Evolutionary conservation across 2,888 invertebrate species (phyloP).

Genomic region (Acanthosoma haemorrhoidale): DNA sequence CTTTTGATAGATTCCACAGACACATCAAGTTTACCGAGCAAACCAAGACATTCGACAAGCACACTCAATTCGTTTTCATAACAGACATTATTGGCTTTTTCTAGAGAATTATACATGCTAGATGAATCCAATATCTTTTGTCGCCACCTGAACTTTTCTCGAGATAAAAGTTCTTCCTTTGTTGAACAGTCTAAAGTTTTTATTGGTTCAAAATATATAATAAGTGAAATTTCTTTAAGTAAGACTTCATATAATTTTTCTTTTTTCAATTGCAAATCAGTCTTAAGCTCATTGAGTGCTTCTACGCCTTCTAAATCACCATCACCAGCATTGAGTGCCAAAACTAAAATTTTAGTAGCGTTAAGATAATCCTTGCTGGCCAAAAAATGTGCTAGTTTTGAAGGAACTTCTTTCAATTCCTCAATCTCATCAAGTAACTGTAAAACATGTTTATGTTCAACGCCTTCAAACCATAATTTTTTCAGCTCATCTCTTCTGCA

Average conservation of each 20-base stretch:
- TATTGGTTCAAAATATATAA: constrained; percentile 62
- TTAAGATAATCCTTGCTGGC: constrained; percentile 73
- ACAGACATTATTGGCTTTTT: not conserved
- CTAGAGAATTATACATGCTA: not conserved
- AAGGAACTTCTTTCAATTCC: constrained; percentile 67
- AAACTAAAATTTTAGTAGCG: constrained; percentile 72
- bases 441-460: constrained; percentile 90
- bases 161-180: constrained; percentile 15
- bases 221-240: constrained; percentile 64
- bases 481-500: constrained; percentile 89
- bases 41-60: constrained; percentile 77
- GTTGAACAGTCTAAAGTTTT: constrained; percentile 43
- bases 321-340: constrained; percentile 62
- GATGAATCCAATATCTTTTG: constrained; percentile 8
- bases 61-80: constrained; percentile 39
- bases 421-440: constrained; percentile 85
- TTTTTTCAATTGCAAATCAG: constrained; percentile 64
- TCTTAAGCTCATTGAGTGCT: constrained; percentile 72
- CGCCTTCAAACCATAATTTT: constrained; percentile 88
- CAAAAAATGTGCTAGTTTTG: constrained; percentile 59
- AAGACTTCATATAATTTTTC: constrained; percentile 64
- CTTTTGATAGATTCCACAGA: constrained; percentile 67
- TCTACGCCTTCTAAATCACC: constrained; percentile 74
- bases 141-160: constrained; percentile 34
- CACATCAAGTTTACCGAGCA: constrained; percentile 76